Evolutionary conservation across 2,113 vertebrate genomes (phyloP).

Genomic region (Cottus gobio): DNA sequence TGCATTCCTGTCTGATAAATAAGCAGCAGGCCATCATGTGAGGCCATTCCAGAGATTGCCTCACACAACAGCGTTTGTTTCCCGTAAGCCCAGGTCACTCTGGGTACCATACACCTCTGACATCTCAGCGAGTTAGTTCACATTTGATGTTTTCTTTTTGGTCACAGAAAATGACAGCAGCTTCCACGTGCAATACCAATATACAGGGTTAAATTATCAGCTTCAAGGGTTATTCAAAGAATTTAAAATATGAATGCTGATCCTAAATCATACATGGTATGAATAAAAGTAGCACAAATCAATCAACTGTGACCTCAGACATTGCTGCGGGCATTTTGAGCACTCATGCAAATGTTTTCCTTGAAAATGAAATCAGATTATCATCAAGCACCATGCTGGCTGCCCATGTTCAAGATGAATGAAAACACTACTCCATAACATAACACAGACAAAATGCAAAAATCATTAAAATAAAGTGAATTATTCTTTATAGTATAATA

Average conservation of each 20-base stretch:
- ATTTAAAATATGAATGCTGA: conserved; percentile 10
- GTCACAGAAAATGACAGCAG: background rate
- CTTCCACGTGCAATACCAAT: background rate
- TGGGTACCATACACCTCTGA: background rate
- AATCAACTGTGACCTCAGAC: conserved; percentile 35
- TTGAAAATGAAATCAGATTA: conserved; percentile 49
- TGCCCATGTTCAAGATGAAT: conserved; percentile 21
- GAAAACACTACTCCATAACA: background rate
- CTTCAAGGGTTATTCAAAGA: background rate
- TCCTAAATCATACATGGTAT: conserved; percentile 25
- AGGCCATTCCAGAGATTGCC: conserved; percentile 32
- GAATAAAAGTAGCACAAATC: conserved; percentile 9
- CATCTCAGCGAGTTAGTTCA: background rate
- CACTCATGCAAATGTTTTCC: conserved; percentile 23
- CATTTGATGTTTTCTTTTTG: background rate
- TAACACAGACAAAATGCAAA: conserved; percentile 3
- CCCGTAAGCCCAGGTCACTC: conserved; percentile 13
- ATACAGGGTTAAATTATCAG: background rate
- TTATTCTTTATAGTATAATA: background rate
- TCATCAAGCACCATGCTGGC: background rate
- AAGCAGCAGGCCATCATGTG: conserved; percentile 40
- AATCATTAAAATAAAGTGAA: background rate
- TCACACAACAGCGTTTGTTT: conserved; percentile 37
- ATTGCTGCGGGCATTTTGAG: background rate
- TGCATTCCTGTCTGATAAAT: conserved; percentile 38